phyloP scores from a whole-genome alignment of 2,113 vertebrate genomes.

The Sitta europaea region DNA sequence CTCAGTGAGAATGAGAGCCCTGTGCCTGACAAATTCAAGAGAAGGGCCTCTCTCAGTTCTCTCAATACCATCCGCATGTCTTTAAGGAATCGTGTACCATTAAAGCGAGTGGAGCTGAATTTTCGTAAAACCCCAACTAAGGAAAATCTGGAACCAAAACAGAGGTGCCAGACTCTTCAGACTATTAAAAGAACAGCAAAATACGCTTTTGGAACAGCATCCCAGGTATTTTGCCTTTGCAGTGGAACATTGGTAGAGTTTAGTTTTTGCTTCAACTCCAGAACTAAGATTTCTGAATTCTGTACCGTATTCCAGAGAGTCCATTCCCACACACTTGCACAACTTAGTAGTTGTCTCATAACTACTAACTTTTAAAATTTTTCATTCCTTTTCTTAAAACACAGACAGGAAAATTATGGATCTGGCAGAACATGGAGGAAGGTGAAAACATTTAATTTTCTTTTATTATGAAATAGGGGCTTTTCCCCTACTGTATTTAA shows the following conservation, averaged over 20 bases:
- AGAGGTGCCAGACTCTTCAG: slow-evolving; percentile 71
- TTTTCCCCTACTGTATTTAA: neutral
- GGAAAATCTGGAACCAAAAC: slow-evolving; percentile 72
- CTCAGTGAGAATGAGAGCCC: slow-evolving; percentile 73
- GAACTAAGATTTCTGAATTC: neutral
- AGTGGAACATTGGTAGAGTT: neutral
- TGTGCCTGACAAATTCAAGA: slow-evolving; percentile 65
- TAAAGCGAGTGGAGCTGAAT: slow-evolving; percentile 78
- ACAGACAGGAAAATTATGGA: neutral
- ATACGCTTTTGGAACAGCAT: slow-evolving; percentile 78
- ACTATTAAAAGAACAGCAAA: slow-evolving; percentile 76
- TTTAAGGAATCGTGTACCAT: slow-evolving; percentile 80
- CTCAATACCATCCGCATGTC: slow-evolving; percentile 82
- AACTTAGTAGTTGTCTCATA: neutral
- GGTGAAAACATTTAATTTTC: neutral
- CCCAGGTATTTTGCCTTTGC: slow-evolving; percentile 76
- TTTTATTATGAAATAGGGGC: neutral
- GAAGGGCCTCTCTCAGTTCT: slow-evolving; percentile 70
- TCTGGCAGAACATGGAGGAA: neutral
- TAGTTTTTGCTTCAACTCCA: neutral
- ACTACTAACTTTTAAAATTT: neutral
- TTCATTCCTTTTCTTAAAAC: neutral
- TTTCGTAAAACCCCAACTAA: slow-evolving; percentile 65
- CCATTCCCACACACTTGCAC: neutral
- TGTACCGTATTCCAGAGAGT: neutral